A percentile compares a stretch with the other conserved stretches of the same genome.
These are phyloP conservation scores for Dicrostonyx torquatus DNA, from an alignment of 2,797 vertebrate species.

Conservation along the genomic window DNA sequence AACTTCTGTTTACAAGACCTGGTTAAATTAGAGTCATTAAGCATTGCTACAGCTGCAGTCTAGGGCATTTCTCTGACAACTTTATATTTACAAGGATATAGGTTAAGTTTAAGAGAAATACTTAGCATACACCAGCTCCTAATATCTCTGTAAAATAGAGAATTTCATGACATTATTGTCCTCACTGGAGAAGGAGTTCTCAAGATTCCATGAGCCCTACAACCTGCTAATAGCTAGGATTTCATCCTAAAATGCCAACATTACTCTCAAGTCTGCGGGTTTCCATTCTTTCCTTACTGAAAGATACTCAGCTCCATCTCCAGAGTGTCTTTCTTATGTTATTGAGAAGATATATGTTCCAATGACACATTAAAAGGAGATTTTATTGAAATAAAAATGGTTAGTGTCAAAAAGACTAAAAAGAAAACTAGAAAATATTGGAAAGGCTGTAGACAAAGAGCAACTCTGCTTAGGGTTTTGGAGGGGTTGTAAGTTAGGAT, in stretches of 20 bases:
- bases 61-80: neutral
- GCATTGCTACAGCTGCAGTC: neutral
- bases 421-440: neutral
- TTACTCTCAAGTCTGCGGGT: neutral
- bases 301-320: neutral
- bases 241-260: neutral
- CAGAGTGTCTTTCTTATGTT: neutral
- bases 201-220: neutral
- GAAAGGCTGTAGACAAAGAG: neutral
- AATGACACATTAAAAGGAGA: neutral
- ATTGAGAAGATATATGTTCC: neutral
- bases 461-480: neutral
- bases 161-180: neutral
- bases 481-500: neutral
- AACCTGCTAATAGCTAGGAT: neutral
- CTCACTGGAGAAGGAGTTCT: neutral
- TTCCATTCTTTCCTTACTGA: neutral
- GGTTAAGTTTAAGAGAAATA: neutral
- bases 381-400: neutral
- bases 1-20: neutral
- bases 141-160: conserved; percentile 13
- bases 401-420: neutral
- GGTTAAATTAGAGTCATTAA: conserved; percentile 54
- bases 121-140: neutral
- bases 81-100: neutral